Conservation (phyloP, 2,797 vertebrate species). For the Tamandua tetradactyla region DNA sequence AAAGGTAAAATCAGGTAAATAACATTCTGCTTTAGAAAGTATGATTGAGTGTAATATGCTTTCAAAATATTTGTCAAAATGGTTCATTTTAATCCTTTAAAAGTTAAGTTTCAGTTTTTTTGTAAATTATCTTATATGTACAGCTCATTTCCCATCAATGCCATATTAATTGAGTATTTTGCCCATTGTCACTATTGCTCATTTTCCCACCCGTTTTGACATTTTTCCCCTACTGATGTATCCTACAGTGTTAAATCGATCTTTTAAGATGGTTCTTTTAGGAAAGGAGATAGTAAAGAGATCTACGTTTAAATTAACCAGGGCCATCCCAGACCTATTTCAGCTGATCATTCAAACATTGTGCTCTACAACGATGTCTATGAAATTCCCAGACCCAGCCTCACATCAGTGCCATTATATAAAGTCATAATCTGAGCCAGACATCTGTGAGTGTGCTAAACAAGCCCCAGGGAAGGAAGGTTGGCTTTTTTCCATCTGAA, state of each 20-base stretch:
- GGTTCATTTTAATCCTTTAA: too few species aligned
- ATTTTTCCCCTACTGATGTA: not conserved
- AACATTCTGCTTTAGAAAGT: too few species aligned
- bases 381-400: constrained; percentile 57
- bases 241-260: not conserved
- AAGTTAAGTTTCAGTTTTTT: constrained; percentile 72
- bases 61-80: too few species aligned
- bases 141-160: constrained; percentile 56
- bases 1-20: too few species aligned
- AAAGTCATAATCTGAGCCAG: constrained; percentile 72
- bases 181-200: not conserved
- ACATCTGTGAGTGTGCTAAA: constrained; percentile 78
- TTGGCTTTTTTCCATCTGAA: constrained; percentile 77
- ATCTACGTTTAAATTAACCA: constrained; percentile 57
- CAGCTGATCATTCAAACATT: constrained; percentile 20
- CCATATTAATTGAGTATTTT: constrained; percentile 57
- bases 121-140: constrained; percentile 69
- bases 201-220: not conserved
- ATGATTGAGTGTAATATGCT: too few species aligned
- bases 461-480: constrained; percentile 75
- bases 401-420: not conserved
- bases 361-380: constrained; percentile 21
- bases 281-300: not conserved
- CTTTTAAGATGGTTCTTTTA: constrained; percentile 24
- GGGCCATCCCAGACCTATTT: not conserved